Evolutionary conservation across 2,113 vertebrate genomes (phyloP).

Genomic region (Gymnocephalus cernua): DNA sequence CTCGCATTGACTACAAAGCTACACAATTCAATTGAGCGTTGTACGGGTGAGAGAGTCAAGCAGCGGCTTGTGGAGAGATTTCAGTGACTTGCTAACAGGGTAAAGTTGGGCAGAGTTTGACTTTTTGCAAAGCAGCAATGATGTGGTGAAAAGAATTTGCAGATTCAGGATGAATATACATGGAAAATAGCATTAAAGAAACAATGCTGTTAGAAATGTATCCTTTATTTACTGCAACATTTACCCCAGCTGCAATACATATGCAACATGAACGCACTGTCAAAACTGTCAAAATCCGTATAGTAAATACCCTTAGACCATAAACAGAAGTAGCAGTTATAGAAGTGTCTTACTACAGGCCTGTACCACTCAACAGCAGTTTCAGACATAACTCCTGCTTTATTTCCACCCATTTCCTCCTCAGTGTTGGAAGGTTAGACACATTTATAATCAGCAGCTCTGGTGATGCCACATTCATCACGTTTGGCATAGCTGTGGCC

Average conservation of each 20-base stretch:
- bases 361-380: slow-evolving; percentile 32
- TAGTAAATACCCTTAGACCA: neutral
- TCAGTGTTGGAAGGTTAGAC: slow-evolving; percentile 72
- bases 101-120: neutral
- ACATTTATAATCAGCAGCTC: slow-evolving; percentile 78
- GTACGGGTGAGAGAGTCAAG: neutral
- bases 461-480: slow-evolving; percentile 77
- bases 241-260: neutral
- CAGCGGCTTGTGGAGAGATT: neutral
- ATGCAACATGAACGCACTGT: neutral
- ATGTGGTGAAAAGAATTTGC: neutral
- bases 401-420: slow-evolving; percentile 36
- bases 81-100: neutral
- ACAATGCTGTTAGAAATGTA: too few relatives aligned
- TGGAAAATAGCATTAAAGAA: too few relatives aligned
- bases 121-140: neutral
- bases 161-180: too few relatives aligned
- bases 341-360: neutral
- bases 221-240: neutral
- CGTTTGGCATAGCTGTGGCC: slow-evolving; percentile 56
- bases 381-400: slow-evolving; percentile 51
- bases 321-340: neutral
- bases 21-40: neutral
- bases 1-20: neutral
- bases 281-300: neutral